phyloP scores from a whole-genome alignment of 2,113 vertebrate species.

The Paraplagusia blochii region DNA sequence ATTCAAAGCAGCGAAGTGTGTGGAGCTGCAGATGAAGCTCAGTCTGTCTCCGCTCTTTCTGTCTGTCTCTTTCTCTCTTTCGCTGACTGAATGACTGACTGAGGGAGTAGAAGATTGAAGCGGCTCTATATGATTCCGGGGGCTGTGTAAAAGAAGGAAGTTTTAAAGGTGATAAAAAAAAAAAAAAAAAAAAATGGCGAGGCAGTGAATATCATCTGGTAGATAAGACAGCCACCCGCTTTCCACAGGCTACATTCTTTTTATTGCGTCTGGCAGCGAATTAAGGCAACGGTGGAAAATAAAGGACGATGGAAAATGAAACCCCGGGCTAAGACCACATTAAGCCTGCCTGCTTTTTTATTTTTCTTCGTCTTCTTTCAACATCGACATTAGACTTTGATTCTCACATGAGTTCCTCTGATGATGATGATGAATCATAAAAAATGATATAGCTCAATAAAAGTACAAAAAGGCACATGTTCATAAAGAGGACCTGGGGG shows the following conservation, averaged over 20 bases:
- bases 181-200: conserved; percentile 73
- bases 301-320: conserved; percentile 77
- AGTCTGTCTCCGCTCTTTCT: conserved; percentile 41
- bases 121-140: conserved; percentile 57
- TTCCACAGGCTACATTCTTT: conserved; percentile 76
- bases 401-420: conserved; percentile 83
- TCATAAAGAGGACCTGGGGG: conserved; percentile 81
- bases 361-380: conserved; percentile 66
- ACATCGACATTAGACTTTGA: conserved; percentile 76
- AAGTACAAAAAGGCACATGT: conserved; percentile 76
- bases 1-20: conserved; percentile 49
- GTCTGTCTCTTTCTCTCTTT: conserved; percentile 38
- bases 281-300: conserved; percentile 76
- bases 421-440: conserved; percentile 79
- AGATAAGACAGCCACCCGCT: conserved; percentile 78
- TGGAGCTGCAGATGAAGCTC: conserved; percentile 47
- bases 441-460: conserved; percentile 90
- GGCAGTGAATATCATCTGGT: conserved; percentile 74
- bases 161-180: conserved; percentile 83
- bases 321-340: conserved; percentile 77
- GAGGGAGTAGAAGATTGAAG: conserved; percentile 42
- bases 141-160: conserved; percentile 76
- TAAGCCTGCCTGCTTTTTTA: conserved; percentile 59
- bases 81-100: conserved; percentile 23
- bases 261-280: conserved; percentile 84